A percentile compares a stretch with the other conserved stretches of the same genome.
These are phyloP conservation scores for Orthosia gothica DNA, from an alignment of 2,888 invertebrate genomes.

Conservation along the genomic window DNA sequence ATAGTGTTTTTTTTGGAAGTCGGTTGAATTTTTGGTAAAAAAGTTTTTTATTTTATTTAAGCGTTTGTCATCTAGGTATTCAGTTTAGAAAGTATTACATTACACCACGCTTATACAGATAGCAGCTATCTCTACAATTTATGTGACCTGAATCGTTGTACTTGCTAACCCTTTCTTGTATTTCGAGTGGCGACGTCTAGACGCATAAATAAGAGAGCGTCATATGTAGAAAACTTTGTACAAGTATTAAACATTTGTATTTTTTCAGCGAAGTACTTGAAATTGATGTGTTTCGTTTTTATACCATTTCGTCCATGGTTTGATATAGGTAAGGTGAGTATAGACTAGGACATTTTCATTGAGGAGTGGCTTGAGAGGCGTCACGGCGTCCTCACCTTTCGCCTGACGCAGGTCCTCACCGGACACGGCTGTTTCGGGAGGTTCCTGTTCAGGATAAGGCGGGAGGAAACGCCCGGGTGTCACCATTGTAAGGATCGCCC, in stretches of 20 bases:
- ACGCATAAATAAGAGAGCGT: constrained; percentile 42
- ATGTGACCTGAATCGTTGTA: background rate
- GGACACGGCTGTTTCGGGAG: no score
- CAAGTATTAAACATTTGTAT: constrained; percentile 18
- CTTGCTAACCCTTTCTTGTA: constrained; percentile 14
- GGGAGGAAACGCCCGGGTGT: no score
- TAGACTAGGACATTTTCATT: no score
- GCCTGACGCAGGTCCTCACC: no score
- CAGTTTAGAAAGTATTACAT: background rate
- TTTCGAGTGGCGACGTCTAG: constrained; percentile 40
- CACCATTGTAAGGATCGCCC: no score
- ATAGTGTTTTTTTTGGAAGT: no score
- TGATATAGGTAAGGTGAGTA: no score
- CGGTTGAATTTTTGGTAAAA: no score
- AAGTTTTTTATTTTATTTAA: no score
- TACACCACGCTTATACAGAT: constrained; percentile 11
- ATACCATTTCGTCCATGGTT: background rate
- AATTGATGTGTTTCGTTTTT: background rate
- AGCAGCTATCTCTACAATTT: background rate
- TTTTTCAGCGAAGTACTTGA: constrained; percentile 1
- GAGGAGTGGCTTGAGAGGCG: no score
- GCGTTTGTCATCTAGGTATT: background rate
- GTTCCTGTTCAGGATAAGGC: no score
- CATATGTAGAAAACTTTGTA: constrained; percentile 36
- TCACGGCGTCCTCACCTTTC: no score